A percentile compares a stretch with the other conserved stretches of the same genome.
Conservation (phyloP, 2,113 vertebrate species). For the Excalfactoria chinensis region DNA sequence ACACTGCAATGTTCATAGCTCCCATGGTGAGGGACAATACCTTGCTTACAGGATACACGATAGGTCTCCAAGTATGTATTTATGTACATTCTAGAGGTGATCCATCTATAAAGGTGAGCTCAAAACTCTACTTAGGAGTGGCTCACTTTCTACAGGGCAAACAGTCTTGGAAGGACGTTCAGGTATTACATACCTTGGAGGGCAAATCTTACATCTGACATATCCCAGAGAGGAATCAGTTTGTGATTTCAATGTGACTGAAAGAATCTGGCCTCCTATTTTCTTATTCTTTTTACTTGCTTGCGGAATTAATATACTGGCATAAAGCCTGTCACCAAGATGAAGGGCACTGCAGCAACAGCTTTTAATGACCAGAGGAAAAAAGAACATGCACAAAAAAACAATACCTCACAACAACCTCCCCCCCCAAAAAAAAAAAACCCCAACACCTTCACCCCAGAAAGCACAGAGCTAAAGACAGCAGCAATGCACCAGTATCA, state of each 20-base stretch:
- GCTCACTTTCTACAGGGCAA: background rate
- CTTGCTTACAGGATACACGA: background rate
- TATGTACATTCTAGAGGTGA: background rate
- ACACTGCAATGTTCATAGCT: background rate
- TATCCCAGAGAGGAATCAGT: background rate
- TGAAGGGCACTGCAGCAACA: conserved; percentile 56
- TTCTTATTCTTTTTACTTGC: conserved; percentile 1
- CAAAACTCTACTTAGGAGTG: background rate
- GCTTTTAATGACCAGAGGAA: conserved; percentile 32
- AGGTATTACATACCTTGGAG: background rate
- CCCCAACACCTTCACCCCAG: conserved; percentile 35
- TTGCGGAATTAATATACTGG: conserved; percentile 48
- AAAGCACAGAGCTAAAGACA: conserved; percentile 53
- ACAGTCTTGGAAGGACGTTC: background rate
- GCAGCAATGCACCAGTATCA: conserved; percentile 68
- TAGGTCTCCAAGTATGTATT: background rate
- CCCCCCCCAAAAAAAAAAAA: no score
- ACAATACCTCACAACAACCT: background rate
- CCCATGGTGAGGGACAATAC: background rate
- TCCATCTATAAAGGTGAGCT: background rate
- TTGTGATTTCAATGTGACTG: conserved; percentile 10
- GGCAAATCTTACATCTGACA: background rate
- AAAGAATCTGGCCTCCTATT: background rate
- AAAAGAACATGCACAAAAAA: background rate
- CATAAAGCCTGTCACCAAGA: conserved; percentile 56